phyloP scores from a whole-genome alignment of 2,797 vertebrate genomes.

The Macropus fuliginosus region DNA sequence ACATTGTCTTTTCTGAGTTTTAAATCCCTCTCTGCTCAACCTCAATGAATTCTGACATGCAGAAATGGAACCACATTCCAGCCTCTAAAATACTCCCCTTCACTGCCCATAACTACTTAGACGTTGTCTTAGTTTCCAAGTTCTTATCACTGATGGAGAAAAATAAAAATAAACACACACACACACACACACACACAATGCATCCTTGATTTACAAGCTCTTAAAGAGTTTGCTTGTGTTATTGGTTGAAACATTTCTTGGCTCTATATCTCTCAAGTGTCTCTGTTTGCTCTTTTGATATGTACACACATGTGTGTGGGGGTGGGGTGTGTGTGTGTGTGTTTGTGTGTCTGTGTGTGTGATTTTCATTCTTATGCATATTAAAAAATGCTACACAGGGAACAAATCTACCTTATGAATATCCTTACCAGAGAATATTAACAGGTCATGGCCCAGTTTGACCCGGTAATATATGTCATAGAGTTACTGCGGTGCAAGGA shows the following conservation, averaged over 20 bases:
- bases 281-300: not conserved
- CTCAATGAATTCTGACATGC: conserved; percentile 76
- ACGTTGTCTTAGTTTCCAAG: conserved; percentile 73
- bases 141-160: conserved; percentile 59
- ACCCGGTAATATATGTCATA: not conserved
- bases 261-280: not conserved
- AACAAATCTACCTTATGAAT: not conserved
- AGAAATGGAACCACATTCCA: conserved; percentile 79
- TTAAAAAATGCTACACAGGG: not conserved
- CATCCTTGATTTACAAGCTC: not conserved
- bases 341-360: not conserved
- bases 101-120: conserved; percentile 66
- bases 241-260: conserved; percentile 49
- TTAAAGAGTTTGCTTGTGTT: conserved; percentile 22
- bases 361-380: not conserved
- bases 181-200: not conserved
- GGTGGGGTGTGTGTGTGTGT: not conserved
- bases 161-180: conserved; percentile 32
- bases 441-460: not conserved
- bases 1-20: conserved; percentile 62
- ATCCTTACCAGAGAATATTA: not conserved
- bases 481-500: not conserved
- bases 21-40: conserved; percentile 61
- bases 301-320: not conserved
- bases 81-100: conserved; percentile 74